phyloP scores from a whole-genome alignment of 2,888 invertebrate species.

The Eupelmus urozonus region DNA sequence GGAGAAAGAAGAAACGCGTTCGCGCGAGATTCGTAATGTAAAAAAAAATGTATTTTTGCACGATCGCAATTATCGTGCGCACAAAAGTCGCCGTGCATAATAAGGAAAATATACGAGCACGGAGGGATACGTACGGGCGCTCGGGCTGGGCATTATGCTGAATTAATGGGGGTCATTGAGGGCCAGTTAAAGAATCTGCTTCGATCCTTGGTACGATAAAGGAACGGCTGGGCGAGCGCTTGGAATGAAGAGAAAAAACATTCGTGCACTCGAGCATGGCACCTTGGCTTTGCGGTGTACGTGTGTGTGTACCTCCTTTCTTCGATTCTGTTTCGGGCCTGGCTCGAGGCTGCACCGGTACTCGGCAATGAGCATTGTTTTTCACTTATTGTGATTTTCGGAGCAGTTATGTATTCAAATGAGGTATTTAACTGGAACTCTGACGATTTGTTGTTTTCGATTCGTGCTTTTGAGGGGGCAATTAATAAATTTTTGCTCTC shows the following conservation, averaged over 20 bases:
- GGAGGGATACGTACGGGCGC: not conserved
- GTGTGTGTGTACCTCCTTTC: not conserved
- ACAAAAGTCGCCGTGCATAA: slow-evolving; percentile 28
- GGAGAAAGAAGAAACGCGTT: slow-evolving; percentile 12
- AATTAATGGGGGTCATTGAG: slow-evolving; percentile 56
- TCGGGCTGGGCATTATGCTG: slow-evolving; percentile 32
- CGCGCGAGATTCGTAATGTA: too few relatives aligned
- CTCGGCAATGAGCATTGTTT: too few relatives aligned
- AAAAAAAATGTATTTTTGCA: slow-evolving; percentile 32
- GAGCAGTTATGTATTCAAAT: too few relatives aligned
- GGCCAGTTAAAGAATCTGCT: slow-evolving; percentile 50
- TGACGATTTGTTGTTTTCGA: too few relatives aligned
- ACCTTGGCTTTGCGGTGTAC: not conserved
- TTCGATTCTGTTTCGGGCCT: not conserved
- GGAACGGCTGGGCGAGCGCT: slow-evolving; percentile 37
- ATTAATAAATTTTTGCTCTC: too few relatives aligned
- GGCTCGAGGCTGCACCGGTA: too few relatives aligned
- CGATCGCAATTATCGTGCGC: slow-evolving; percentile 39
- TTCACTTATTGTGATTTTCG: too few relatives aligned
- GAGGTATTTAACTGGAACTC: too few relatives aligned
- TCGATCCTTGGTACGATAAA: slow-evolving; percentile 51
- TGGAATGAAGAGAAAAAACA: not conserved
- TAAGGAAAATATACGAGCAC: slow-evolving; percentile 30
- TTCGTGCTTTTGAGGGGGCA: too few relatives aligned
- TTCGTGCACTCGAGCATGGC: not conserved